Conservation (phyloP, 2,888 invertebrate species). For the Harpalus rufipes region DNA sequence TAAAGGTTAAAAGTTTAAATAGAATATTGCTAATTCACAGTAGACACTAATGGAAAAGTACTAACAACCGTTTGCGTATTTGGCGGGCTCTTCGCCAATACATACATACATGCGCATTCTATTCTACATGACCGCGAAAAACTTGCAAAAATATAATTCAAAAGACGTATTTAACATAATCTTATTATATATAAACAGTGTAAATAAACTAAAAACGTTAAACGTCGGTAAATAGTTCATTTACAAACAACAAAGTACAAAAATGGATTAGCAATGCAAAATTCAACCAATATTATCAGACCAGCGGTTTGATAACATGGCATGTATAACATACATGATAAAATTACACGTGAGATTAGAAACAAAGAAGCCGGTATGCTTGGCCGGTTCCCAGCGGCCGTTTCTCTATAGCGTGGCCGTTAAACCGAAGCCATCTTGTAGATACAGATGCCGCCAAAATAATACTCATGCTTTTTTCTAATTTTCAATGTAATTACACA, state of each 20-base stretch:
- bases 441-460: conserved; percentile 75
- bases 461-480: conserved; percentile 70
- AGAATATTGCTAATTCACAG: background rate
- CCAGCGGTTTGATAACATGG: conserved; percentile 14
- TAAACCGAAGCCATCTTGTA: conserved; percentile 81
- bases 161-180: background rate
- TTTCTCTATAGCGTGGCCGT: conserved; percentile 63
- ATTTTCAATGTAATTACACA: conserved; percentile 64
- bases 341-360: conserved; percentile 63
- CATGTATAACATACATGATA: conserved; percentile 20
- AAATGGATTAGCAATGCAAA: conserved; percentile 10
- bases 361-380: conserved; percentile 65
- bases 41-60: conserved; percentile 50
- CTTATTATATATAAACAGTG: background rate
- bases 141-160: conserved; percentile 25
- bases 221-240: conserved; percentile 54
- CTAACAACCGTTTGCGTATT: conserved; percentile 43
- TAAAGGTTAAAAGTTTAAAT: background rate
- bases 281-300: conserved; percentile 24
- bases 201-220: conserved; percentile 12
- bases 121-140: conserved; percentile 47
- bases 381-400: conserved; percentile 61
- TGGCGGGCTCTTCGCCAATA: conserved; percentile 64
- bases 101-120: conserved; percentile 45
- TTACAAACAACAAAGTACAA: conserved; percentile 8